Evolutionary conservation across 1,140 invertebrate genomes (phyloP).

Genomic region (Solenopsis fugax): DNA sequence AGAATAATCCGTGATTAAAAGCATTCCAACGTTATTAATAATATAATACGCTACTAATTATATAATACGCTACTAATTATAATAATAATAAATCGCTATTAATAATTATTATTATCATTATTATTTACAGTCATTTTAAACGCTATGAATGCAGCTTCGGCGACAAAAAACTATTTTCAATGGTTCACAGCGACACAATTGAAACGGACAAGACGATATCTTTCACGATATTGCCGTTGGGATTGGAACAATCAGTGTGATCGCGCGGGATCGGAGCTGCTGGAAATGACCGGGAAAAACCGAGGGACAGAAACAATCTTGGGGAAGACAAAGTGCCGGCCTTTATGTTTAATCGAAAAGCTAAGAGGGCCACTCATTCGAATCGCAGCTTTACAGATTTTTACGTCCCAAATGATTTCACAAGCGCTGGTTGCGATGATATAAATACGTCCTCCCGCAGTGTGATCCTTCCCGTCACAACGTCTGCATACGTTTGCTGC

Average conservation of each 20-base stretch:
- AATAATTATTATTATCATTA: neutral
- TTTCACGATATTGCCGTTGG: conserved; percentile 46
- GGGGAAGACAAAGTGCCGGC: neutral
- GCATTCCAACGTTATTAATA: neutral
- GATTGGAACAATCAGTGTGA: neutral
- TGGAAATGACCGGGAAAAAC: neutral
- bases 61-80: no score
- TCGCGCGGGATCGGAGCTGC: neutral
- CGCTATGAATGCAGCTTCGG: conserved; percentile 81
- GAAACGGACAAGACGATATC: conserved; percentile 58
- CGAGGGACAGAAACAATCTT: conserved; percentile 14
- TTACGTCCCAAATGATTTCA: neutral
- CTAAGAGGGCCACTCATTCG: neutral
- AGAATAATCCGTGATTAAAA: neutral
- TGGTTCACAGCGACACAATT: conserved; percentile 39
- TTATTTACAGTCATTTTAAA: conserved; percentile 56
- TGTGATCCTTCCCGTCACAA: neutral
- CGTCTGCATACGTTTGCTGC: neutral
- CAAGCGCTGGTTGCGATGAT: neutral
- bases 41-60: neutral
- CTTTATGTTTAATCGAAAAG: conserved; percentile 14
- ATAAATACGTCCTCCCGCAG: conserved; percentile 25
- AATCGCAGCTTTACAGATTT: neutral
- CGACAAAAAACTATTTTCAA: conserved; percentile 44
- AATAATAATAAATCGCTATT: no score